Evolutionary conservation across 2,797 vertebrate genomes (phyloP).

Genomic region (Chaetophractus vellerosus): DNA sequence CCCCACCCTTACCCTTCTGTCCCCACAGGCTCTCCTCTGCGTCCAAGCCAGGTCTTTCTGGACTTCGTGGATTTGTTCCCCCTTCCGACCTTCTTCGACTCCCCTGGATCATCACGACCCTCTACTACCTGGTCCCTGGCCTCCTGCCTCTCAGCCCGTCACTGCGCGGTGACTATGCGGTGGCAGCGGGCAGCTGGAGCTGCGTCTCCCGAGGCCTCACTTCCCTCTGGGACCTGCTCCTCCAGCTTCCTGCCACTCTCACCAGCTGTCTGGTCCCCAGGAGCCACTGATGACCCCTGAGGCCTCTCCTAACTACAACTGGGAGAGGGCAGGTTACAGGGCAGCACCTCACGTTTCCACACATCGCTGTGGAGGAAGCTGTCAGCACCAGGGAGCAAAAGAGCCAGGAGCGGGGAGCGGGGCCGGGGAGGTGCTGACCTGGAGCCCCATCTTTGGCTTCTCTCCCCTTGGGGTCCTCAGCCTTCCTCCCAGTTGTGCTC

Average conservation of each 20-base stretch:
- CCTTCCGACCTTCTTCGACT: not conserved
- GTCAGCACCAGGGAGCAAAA: too few species aligned
- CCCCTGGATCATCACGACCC: not conserved
- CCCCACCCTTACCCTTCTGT: too few species aligned
- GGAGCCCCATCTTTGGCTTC: too few species aligned
- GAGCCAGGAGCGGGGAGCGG: too few species aligned
- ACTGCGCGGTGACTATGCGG: not conserved
- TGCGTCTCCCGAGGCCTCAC: not conserved
- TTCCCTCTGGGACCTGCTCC: not conserved
- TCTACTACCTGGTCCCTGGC: not conserved
- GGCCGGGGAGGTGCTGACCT: too few species aligned
- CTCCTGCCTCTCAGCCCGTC: not conserved
- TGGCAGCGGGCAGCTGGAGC: too few species aligned
- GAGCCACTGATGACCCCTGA: too few species aligned
- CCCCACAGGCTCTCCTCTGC: too few species aligned
- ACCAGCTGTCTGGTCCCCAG: not conserved
- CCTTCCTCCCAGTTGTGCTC: too few species aligned
- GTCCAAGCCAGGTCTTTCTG: not conserved
- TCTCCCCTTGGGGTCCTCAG: too few species aligned
- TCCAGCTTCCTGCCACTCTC: accelerated
- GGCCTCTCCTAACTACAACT: not conserved
- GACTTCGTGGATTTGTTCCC: not conserved
- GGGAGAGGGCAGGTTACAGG: not conserved
- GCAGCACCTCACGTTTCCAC: too few species aligned
- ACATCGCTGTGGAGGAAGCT: too few species aligned